phyloP scores from a whole-genome alignment of 1,140 invertebrate species.

The Platorchestia sp. region DNA sequence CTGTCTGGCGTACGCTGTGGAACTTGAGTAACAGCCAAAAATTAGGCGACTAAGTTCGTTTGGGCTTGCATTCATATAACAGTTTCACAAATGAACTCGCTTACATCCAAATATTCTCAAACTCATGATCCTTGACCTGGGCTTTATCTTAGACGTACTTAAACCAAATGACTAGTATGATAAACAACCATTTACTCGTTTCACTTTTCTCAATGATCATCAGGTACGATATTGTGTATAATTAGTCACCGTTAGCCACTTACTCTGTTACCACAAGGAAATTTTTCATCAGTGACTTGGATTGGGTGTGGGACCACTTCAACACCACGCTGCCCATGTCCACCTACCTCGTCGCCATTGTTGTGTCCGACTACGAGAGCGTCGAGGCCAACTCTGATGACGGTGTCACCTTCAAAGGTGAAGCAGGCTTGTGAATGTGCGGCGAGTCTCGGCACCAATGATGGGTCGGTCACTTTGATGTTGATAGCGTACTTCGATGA shows the following conservation, averaged over 20 bases:
- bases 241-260: neutral
- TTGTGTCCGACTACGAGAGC: constrained; percentile 85
- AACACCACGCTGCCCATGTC: constrained; percentile 85
- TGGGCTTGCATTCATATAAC: no score
- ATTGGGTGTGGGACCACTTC: constrained; percentile 83
- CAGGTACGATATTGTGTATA: neutral
- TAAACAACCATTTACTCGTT: neutral
- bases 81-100: no score
- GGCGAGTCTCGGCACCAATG: neutral
- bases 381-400: constrained; percentile 74
- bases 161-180: neutral
- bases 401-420: constrained; percentile 21
- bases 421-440: neutral
- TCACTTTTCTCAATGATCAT: neutral
- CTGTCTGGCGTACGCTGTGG: no score
- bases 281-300: constrained; percentile 79
- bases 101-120: no score
- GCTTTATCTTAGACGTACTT: no score
- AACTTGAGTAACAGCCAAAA: no score
- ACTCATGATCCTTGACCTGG: no score
- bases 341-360: constrained; percentile 86
- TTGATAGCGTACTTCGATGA: no score
- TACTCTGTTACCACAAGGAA: neutral
- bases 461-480: no score
- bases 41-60: no score